Conservation (phyloP, 2,797 vertebrate genomes). For the Fundulus diaphanus region DNA sequence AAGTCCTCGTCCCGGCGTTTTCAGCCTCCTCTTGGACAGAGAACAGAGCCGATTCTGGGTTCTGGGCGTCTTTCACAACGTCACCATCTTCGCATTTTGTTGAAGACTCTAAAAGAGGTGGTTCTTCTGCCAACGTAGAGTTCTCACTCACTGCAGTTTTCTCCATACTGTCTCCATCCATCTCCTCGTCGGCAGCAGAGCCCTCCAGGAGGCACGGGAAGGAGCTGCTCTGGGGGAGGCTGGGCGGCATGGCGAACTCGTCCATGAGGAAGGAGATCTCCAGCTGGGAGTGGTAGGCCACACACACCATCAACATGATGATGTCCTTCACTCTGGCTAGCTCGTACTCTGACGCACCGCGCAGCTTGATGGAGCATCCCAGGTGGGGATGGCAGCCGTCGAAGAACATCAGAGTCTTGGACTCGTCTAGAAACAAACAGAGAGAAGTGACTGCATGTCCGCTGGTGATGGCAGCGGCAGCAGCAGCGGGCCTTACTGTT, state of each 20-base stretch:
- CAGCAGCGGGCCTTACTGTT: constrained; percentile 81
- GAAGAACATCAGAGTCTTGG: constrained; percentile 97
- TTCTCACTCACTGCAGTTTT: constrained; percentile 24
- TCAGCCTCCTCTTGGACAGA: constrained; percentile 18
- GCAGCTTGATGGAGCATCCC: constrained; percentile 95
- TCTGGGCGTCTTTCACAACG: constrained; percentile 34
- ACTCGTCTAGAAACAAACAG: constrained; percentile 81
- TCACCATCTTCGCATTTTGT: constrained; percentile 56
- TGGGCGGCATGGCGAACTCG: constrained; percentile 98
- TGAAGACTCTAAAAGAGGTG: constrained; percentile 63
- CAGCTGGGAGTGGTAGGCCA: constrained; percentile 97
- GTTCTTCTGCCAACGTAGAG: constrained; percentile 72
- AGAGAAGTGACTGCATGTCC: neutral
- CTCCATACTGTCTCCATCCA: constrained; percentile 28
- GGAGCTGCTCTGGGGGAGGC: constrained; percentile 84
- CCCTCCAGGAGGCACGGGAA: constrained; percentile 90
- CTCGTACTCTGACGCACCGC: constrained; percentile 93
- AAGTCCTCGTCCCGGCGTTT: constrained; percentile 54
- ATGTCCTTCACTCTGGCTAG: constrained; percentile 97
- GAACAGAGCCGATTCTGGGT: constrained; percentile 25
- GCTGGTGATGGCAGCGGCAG: neutral
- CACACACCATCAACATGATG: constrained; percentile 94
- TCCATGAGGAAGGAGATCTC: constrained; percentile 99
- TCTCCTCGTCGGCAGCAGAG: constrained; percentile 49
- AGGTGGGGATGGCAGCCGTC: constrained; percentile 94